Percentiles rank a stretch among this genome's conserved stretches.
phyloP scores from a whole-genome alignment of 2,797 vertebrate species.

The Ptychadena robeensis region DNA sequence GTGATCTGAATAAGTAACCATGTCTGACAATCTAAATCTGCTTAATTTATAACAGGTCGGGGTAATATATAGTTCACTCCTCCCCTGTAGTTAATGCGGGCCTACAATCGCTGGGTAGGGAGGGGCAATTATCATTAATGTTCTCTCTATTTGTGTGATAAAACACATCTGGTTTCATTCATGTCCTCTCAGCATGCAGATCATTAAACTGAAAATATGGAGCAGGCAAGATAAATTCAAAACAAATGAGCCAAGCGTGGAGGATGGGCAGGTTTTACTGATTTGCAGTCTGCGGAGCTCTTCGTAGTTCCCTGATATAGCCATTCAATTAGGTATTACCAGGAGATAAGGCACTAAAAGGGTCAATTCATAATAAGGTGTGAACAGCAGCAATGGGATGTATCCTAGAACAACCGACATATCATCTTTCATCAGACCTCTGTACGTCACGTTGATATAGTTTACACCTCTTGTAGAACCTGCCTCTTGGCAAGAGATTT shows the following conservation, averaged over 20 bases:
- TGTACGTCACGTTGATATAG: background rate
- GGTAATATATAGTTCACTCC: slow-evolving; percentile 10
- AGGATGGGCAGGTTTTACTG: background rate
- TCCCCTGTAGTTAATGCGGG: background rate
- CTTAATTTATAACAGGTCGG: background rate
- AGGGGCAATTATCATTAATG: background rate
- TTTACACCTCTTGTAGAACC: background rate
- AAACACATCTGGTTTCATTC: slow-evolving; percentile 36
- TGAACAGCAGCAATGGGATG: background rate
- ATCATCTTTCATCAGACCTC: background rate
- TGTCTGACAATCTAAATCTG: background rate
- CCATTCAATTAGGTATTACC: slow-evolving; percentile 3
- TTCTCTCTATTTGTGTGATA: slow-evolving; percentile 12
- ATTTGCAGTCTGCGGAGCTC: slow-evolving; percentile 7
- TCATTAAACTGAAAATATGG: slow-evolving; percentile 19
- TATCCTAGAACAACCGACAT: background rate
- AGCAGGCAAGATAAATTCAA: slow-evolving; percentile 29
- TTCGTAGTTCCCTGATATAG: background rate
- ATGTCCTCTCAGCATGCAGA: background rate
- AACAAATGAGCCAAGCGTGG: slow-evolving; percentile 17
- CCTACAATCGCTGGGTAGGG: background rate
- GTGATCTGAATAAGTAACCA: background rate
- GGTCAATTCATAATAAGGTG: background rate
- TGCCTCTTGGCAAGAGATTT: background rate
- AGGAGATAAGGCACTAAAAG: background rate